These are phyloP conservation scores for Abrostola triplasia DNA, from an alignment of 2,888 invertebrate genomes.

Conservation along the genomic window DNA sequence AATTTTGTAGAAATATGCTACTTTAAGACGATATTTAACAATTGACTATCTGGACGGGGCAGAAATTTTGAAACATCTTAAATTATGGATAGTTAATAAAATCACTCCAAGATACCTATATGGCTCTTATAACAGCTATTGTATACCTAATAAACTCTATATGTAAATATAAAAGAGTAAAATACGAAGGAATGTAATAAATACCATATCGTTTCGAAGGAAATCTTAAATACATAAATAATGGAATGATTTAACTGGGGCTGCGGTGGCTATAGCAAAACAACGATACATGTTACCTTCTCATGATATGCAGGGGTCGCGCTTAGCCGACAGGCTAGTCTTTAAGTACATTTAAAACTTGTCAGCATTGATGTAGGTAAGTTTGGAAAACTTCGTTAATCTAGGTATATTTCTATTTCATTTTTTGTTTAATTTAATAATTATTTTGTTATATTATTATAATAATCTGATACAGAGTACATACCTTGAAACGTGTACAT, in stretches of 20 bases:
- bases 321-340: neutral
- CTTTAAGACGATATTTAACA: slow-evolving; percentile 32
- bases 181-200: slow-evolving; percentile 61
- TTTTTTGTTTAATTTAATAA: no score
- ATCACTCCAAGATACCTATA: slow-evolving; percentile 58
- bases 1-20: slow-evolving; percentile 38
- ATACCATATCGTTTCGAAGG: slow-evolving; percentile 47
- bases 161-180: slow-evolving; percentile 38
- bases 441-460: no score
- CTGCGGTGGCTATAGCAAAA: slow-evolving; percentile 16
- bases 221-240: slow-evolving; percentile 37
- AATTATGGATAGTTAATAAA: slow-evolving; percentile 24
- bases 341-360: neutral
- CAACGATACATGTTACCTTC: neutral
- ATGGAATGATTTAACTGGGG: slow-evolving; percentile 68
- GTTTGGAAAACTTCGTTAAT: no score
- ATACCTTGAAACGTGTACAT: no score
- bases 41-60: slow-evolving; percentile 63
- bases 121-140: slow-evolving; percentile 22
- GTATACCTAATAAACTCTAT: slow-evolving; percentile 37
- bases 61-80: slow-evolving; percentile 49
- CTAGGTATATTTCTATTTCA: no score
- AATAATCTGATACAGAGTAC: no score
- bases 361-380: no score
- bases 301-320: neutral